Conservation (phyloP, 2,797 vertebrate genomes). For the Thunnus albacares region DNA sequence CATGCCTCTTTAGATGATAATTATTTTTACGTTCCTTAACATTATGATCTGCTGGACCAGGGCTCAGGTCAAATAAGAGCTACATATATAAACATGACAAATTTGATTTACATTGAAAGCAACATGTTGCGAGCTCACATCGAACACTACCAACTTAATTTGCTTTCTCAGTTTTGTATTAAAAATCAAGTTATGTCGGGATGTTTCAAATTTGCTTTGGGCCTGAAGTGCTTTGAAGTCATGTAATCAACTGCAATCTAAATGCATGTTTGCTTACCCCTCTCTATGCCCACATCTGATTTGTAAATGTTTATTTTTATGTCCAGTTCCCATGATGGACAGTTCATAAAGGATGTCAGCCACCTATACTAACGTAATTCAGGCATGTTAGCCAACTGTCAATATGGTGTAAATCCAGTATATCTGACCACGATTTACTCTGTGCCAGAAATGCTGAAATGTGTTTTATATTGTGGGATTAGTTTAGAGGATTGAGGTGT, state of each 20-base stretch:
- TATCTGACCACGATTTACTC: conserved; percentile 27
- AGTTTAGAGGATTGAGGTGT: conserved; percentile 33
- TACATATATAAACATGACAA: background rate
- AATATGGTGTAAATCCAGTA: conserved; percentile 29
- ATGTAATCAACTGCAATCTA: conserved; percentile 54
- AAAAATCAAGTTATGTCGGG: conserved; percentile 16
- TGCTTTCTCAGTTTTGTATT: conserved; percentile 29
- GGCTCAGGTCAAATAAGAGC: conserved; percentile 7
- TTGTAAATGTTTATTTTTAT: conserved; percentile 50
- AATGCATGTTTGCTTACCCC: conserved; percentile 75
- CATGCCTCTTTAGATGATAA: background rate
- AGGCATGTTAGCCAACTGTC: conserved; percentile 12
- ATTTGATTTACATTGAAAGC: conserved; percentile 70
- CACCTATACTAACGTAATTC: conserved; percentile 39
- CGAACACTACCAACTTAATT: conserved; percentile 23
- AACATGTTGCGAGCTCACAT: conserved; percentile 50
- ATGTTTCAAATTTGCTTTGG: conserved; percentile 43
- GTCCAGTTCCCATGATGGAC: conserved; percentile 39
- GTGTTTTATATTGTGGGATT: conserved; percentile 25
- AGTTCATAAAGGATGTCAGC: conserved; percentile 57
- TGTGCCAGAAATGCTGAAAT: conserved; percentile 39
- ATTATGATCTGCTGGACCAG: background rate
- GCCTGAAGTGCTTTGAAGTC: conserved; percentile 44
- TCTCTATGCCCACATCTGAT: conserved; percentile 52
- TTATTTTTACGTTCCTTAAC: background rate